Evolutionary conservation across 2,888 invertebrate genomes (phyloP), one percentile per base, ranked within the genome.

Genomic region (Plebejus melissa): DNA sequence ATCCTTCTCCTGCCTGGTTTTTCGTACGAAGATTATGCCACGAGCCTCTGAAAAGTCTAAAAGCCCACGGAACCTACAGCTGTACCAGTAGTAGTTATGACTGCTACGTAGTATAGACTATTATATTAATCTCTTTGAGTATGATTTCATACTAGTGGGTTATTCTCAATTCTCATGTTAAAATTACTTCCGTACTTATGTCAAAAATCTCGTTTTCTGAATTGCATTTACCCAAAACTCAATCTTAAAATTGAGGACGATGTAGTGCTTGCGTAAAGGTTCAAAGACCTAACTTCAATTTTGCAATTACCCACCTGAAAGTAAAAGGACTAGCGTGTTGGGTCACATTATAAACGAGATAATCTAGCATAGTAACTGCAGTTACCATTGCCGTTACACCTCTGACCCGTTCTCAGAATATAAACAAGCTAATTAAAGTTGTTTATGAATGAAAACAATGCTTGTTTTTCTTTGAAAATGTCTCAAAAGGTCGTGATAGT

Each of bases 311-410:
- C 50, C 6, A 72, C 72, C 54, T 54, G 72, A 72, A 72, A 72
- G 54, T 72, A 72, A 72, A 72, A 72, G 72, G 38, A 50, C 28
- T 54, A 50, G 72, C 72, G 32, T 72, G 72, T 72, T 72, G 54
- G 54, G 72, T 72, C 72, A 50, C 54, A 41, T 71, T 71, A 46
- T 72, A 50, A 46, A 72, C 50, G 2, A 13, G 32, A 65, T 36
- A 65, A 5, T 65, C 60, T n/a, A 58, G 54, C 60, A 13, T 65
- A 36, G 16, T 32, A 65, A 65, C 65, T 60, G 60, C 22, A 22
- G 22, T 65, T 65, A 65, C 11, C 32, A 6, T 32, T 16, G 36
- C 65, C 4, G 60, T 65, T 65, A 65, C 4, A 54, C 46, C 32
- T 72, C 54, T 72, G 54, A 72, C 72, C 50, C 28, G 32, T 32